These are phyloP conservation scores for Macrosoma leucophasiata DNA, from an alignment of 2,888 invertebrate species.

Conservation along the genomic window DNA sequence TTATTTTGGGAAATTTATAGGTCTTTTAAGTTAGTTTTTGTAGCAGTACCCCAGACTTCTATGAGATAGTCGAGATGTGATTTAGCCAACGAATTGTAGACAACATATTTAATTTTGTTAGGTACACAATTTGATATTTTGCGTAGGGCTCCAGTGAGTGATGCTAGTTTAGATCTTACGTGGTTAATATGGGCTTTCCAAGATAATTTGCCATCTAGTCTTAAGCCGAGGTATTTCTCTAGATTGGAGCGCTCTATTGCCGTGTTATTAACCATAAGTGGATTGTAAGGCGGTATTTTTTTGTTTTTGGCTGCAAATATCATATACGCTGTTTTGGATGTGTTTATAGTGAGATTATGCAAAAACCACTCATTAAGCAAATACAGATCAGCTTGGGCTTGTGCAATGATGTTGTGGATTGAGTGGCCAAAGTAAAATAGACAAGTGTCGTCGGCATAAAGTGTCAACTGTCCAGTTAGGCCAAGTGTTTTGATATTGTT, in stretches of 20 bases:
- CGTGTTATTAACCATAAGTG: slow-evolving; percentile 7
- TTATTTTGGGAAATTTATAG: slow-evolving; percentile 15
- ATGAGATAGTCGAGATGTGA: slow-evolving; percentile 15
- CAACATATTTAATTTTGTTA: slow-evolving; percentile 8
- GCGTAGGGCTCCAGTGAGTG: slow-evolving; percentile 8
- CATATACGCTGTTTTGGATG: slow-evolving; percentile 5
- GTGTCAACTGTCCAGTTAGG: slow-evolving; percentile 5
- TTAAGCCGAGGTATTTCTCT: slow-evolving; percentile 14
- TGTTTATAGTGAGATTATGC: slow-evolving; percentile 11
- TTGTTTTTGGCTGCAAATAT: slow-evolving; percentile 11
- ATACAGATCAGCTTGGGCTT: slow-evolving; percentile 12
- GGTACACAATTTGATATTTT: slow-evolving; percentile 9
- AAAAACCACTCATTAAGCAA: slow-evolving; percentile 16
- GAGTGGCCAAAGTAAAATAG: slow-evolving; percentile 14
- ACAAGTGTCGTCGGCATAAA: slow-evolving; percentile 12
- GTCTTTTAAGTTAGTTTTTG: slow-evolving; percentile 5
- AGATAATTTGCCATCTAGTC: slow-evolving; percentile 6
- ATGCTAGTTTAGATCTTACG: slow-evolving; percentile 6
- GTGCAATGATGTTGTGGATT: slow-evolving; percentile 4
- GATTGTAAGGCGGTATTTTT: slow-evolving; percentile 1
- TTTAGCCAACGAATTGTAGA: slow-evolving; percentile 15
- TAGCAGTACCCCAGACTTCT: slow-evolving; percentile 14
- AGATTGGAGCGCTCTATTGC: neutral
- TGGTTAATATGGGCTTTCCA: slow-evolving; percentile 15
- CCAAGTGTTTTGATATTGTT: slow-evolving; percentile 10